A percentile compares a stretch with the other conserved stretches of the same genome.
Evolutionary conservation across 2,888 invertebrate genomes (phyloP).

Genomic region (Pediacus dermestoides): DNA sequence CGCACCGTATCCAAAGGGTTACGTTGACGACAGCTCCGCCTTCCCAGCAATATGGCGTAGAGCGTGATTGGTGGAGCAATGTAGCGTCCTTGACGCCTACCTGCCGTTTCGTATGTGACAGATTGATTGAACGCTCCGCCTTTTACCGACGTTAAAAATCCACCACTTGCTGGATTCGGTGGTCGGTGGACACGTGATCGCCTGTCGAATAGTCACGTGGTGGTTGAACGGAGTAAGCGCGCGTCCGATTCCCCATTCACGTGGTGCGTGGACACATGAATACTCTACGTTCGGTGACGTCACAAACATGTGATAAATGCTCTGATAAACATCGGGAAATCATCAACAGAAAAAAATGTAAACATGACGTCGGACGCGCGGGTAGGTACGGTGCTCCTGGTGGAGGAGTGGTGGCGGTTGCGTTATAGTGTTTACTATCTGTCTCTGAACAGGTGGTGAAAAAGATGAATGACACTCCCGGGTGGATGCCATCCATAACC

Average conservation of each 20-base stretch:
- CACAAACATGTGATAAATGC: conserved; percentile 31
- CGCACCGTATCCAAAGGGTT: conserved; percentile 41
- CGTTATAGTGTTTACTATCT: conserved; percentile 32
- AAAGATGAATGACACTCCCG: conserved; percentile 38
- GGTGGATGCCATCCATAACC: conserved; percentile 26
- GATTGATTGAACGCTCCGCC: conserved; percentile 42
- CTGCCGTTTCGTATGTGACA: conserved; percentile 43
- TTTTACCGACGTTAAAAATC: conserved; percentile 30
- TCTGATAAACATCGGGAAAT: conserved; percentile 34
- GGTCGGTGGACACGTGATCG: conserved; percentile 35
- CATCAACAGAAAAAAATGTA: conserved; percentile 31
- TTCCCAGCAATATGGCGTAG: conserved; percentile 64
- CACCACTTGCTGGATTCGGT: conserved; percentile 42
- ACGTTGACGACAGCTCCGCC: conserved; percentile 52
- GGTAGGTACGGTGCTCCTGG: too few relatives aligned
- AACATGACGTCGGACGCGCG: conserved; percentile 30
- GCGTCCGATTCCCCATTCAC: conserved; percentile 22
- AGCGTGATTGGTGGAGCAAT: conserved; percentile 57
- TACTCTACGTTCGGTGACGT: conserved; percentile 26
- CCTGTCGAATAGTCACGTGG: conserved; percentile 33
- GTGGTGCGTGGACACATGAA: conserved; percentile 32
- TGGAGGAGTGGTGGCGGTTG: too few relatives aligned
- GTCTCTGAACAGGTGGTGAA: conserved; percentile 38
- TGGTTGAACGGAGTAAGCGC: too few relatives aligned
- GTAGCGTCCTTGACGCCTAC: conserved; percentile 46